A percentile compares a stretch with the other conserved stretches of the same genome.
These are phyloP conservation scores for Rhombomys opimus DNA, from an alignment of 2,113 vertebrate genomes.

Conservation along the genomic window DNA sequence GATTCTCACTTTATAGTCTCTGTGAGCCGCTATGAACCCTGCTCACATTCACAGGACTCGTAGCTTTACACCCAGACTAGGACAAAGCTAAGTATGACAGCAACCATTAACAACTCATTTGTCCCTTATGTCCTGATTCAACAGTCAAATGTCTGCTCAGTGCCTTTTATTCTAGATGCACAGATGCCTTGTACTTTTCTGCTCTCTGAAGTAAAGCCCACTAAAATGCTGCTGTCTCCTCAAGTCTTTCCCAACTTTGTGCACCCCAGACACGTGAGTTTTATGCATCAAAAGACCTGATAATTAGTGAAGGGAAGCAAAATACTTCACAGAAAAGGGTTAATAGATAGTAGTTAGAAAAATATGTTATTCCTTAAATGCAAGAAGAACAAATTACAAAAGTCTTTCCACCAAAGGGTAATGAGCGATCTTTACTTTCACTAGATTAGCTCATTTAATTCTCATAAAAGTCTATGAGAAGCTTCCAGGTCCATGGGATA, in stretches of 20 bases:
- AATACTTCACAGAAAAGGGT: conserved; percentile 6
- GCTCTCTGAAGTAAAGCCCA: not conserved
- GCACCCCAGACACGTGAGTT: not conserved
- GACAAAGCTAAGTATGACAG: not conserved
- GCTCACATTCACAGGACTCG: too few species aligned
- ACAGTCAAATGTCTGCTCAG: not conserved
- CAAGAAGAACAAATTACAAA: conserved; percentile 8
- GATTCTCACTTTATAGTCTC: not conserved
- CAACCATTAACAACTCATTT: not conserved
- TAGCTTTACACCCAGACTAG: not conserved
- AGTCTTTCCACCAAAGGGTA: conserved; percentile 52
- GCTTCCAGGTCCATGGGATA: conserved; percentile 28
- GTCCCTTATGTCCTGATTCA: not conserved
- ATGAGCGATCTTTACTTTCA: conserved; percentile 49
- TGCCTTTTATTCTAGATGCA: not conserved
- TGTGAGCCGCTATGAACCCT: not conserved
- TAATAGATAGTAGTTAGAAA: conserved; percentile 36
- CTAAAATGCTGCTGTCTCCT: fast-evolving
- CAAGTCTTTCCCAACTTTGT: not conserved
- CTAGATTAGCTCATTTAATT: conserved; percentile 64
- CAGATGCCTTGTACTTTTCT: not conserved
- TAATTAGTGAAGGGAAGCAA: not conserved
- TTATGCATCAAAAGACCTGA: not conserved
- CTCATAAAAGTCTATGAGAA: conserved; percentile 61
- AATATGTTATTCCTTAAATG: conserved; percentile 16